A percentile compares a stretch with the other conserved stretches of the same genome.
These are phyloP conservation scores for Xiphydria camelus DNA, from an alignment of 2,888 invertebrate species.

Conservation along the genomic window DNA sequence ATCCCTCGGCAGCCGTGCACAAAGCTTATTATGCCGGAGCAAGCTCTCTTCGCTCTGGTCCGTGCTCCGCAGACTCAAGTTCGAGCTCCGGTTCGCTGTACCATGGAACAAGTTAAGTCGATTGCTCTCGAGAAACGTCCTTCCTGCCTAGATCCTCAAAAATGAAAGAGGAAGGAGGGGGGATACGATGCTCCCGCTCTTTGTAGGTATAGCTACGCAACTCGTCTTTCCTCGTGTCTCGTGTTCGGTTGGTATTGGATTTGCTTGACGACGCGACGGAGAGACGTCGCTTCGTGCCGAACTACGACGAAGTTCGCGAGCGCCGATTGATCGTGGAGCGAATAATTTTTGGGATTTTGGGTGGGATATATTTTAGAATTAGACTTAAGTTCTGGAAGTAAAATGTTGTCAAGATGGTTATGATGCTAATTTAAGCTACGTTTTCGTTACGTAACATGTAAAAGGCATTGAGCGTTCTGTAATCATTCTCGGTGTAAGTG, in stretches of 20 bases:
- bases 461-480: too few species aligned
- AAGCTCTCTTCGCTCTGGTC: slow-evolving; percentile 25
- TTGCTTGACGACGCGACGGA: too few species aligned
- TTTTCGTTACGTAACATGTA: too few species aligned
- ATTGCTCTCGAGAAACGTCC: slow-evolving; percentile 47
- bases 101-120: slow-evolving; percentile 45
- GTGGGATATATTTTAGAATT: neutral
- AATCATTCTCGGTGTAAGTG: too few species aligned
- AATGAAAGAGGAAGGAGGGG: slow-evolving; percentile 21
- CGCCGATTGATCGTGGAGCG: neutral
- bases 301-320: neutral
- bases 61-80: neutral
- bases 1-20: slow-evolving; percentile 39
- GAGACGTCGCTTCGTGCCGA: neutral
- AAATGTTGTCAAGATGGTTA: too few species aligned
- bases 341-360: neutral
- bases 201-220: too few species aligned
- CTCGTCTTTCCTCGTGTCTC: too few species aligned
- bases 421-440: too few species aligned
- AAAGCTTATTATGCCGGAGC: slow-evolving; percentile 50
- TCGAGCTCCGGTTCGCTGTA: slow-evolving; percentile 26
- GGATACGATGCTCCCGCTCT: too few species aligned
- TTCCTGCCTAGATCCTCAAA: slow-evolving; percentile 39
- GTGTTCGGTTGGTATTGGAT: too few species aligned
- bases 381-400: too few species aligned